A percentile compares a stretch with the other conserved stretches of the same genome.
Evolutionary conservation across 92 coral and sea anemone genomes (phyloP).

Genomic region (Palythoa grandiflora): DNA sequence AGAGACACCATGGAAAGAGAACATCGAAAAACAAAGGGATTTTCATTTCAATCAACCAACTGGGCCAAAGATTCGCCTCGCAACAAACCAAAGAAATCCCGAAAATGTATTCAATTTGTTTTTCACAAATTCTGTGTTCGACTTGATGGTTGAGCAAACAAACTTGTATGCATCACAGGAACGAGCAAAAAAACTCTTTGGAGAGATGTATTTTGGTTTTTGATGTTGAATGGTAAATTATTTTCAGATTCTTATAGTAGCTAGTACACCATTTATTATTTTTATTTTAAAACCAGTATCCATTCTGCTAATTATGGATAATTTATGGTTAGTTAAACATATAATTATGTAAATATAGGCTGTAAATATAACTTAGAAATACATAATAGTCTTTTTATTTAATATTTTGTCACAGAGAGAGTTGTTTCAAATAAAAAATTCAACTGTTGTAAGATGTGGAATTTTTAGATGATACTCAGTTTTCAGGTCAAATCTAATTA

Average conservation of each 20-base stretch:
- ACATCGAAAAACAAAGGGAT: not conserved
- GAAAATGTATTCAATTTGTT: conserved; percentile 13
- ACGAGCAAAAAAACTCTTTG: conserved; percentile 28
- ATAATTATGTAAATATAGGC: not conserved
- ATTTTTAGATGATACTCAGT: not conserved
- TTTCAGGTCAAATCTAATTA: conserved; percentile 5
- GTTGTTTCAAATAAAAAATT: not conserved
- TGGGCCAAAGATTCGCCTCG: conserved; percentile 11
- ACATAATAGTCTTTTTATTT: conserved; percentile 16
- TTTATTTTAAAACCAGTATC: not conserved
- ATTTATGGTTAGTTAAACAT: conserved; percentile 4
- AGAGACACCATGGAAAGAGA: conserved; percentile 9
- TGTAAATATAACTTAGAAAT: not conserved
- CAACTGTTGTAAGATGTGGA: conserved; percentile 9
- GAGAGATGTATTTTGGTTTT: conserved; percentile 2
- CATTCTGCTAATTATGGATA: not conserved
- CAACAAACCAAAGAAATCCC: conserved; percentile 10
- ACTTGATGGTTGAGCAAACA: conserved; percentile 46
- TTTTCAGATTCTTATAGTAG: conserved; percentile 10
- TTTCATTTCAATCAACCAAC: not conserved
- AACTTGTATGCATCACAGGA: conserved; percentile 49
- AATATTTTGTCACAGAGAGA: conserved; percentile 5
- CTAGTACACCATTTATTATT: not conserved
- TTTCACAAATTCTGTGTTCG: conserved; percentile 50
- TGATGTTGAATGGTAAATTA: conserved; percentile 20